A percentile compares a stretch with the other conserved stretches of the same genome.
phyloP scores from a whole-genome alignment of 2,113 vertebrate genomes.

The Poeciliopsis retropinna region DNA sequence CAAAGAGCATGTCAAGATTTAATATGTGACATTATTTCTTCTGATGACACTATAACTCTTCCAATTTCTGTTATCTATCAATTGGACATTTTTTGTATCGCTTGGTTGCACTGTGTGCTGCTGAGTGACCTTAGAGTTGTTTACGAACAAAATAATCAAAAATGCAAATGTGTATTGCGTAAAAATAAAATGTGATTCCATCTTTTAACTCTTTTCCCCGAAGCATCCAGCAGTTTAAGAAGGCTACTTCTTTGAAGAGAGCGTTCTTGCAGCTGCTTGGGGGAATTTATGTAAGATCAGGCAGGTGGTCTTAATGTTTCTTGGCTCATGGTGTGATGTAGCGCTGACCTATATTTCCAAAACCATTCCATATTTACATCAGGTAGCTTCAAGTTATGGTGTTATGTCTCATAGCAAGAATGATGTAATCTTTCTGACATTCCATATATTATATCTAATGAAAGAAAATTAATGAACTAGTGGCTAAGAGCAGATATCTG shows the following conservation, averaged over 20 bases:
- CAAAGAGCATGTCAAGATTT: not conserved
- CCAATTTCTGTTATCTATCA: not conserved
- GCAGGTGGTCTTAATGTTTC: conserved; percentile 15
- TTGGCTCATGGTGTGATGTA: not conserved
- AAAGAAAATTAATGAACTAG: not conserved
- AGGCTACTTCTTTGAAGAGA: not conserved
- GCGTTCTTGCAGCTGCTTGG: not conserved
- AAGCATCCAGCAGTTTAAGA: too few relatives aligned
- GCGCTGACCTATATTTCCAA: not conserved
- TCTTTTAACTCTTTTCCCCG: too few relatives aligned
- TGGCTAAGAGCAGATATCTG: not conserved
- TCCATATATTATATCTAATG: not conserved
- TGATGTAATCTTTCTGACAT: not conserved
- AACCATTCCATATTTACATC: not conserved
- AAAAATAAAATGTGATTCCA: too few relatives aligned
- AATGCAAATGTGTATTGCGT: too few relatives aligned
- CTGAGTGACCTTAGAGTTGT: too few relatives aligned
- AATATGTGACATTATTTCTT: not conserved
- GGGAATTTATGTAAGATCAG: not conserved
- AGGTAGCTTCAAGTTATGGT: not conserved
- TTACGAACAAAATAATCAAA: too few relatives aligned
- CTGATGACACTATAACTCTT: not conserved
- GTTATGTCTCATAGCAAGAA: not conserved
- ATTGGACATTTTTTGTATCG: not conserved
- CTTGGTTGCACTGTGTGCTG: too few relatives aligned